Conservation (phyloP, 64 coral and sea anemone species). For the Orbicella faveolata region DNA sequence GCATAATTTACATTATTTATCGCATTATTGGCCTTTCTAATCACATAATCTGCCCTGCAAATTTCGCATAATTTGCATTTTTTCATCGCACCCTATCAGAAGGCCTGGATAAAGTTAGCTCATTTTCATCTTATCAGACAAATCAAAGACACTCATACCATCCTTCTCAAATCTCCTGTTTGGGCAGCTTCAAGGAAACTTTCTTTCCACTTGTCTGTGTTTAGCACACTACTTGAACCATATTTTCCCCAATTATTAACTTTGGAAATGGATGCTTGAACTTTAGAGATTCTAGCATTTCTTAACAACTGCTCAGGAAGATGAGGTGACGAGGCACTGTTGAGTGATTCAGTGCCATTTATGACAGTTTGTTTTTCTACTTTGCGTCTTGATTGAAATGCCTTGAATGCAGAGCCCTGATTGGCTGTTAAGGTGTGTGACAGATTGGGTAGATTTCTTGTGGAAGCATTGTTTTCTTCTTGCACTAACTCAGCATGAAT, state of each 20-base stretch:
- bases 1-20: too few relatives aligned
- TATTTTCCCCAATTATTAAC: conserved; percentile 72
- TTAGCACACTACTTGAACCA: neutral
- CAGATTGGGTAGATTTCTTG: conserved; percentile 20
- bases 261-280: conserved; percentile 68
- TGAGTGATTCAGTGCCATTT: neutral
- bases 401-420: neutral
- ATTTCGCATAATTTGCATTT: too few relatives aligned
- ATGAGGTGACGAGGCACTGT: neutral
- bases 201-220: conserved; percentile 40
- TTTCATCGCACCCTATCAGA: too few relatives aligned
- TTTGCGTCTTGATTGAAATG: neutral
- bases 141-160: conserved; percentile 51
- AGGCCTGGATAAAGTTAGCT: too few relatives aligned
- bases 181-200: conserved; percentile 57
- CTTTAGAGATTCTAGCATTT: conserved; percentile 33
- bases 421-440: neutral
- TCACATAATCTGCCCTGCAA: too few relatives aligned
- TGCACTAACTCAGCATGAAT: conserved; percentile 36
- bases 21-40: too few relatives aligned
- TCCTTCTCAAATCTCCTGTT: conserved; percentile 56
- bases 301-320: conserved; percentile 3
- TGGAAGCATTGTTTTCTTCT: conserved; percentile 35
- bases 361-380: neutral
- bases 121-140: neutral